phyloP scores from a whole-genome alignment of 2,113 vertebrate species.

The Mustela nigripes region DNA sequence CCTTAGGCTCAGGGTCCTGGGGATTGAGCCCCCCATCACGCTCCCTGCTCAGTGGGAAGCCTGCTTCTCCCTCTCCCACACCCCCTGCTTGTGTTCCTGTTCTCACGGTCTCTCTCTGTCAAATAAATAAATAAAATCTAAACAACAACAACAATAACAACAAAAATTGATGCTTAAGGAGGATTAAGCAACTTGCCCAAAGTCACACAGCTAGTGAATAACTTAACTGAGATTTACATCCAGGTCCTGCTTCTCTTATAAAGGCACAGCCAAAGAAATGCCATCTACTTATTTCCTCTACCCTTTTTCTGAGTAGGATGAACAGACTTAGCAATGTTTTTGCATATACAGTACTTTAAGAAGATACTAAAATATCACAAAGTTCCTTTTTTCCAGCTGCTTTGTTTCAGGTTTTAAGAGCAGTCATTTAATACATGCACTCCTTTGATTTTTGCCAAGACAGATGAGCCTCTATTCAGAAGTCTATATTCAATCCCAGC shows the following conservation, averaged over 20 bases:
- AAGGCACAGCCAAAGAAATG: neutral
- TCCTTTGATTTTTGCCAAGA: neutral
- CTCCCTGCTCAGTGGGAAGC: too few species aligned
- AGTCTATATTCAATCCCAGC: neutral
- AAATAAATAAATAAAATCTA: too few species aligned
- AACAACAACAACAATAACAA: too few species aligned
- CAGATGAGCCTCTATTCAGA: neutral
- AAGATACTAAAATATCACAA: neutral
- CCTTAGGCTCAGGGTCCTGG: too few species aligned
- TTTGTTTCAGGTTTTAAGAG: slow-evolving; percentile 50
- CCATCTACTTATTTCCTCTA: neutral
- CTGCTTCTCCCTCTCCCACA: too few species aligned
- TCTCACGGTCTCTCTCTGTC: too few species aligned
- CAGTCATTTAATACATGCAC: neutral
- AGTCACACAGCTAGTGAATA: neutral
- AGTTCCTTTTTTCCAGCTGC: neutral
- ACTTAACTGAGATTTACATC: neutral
- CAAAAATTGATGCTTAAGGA: neutral
- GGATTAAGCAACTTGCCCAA: neutral
- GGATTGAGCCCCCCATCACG: too few species aligned
- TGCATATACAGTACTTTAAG: neutral
- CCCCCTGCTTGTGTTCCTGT: too few species aligned
- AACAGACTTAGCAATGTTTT: neutral
- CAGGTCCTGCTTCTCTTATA: neutral
- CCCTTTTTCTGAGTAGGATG: neutral